Evolutionary conservation across 64 coral and sea anemone genomes (phyloP).

Genomic region (Montipora efflorescens): DNA sequence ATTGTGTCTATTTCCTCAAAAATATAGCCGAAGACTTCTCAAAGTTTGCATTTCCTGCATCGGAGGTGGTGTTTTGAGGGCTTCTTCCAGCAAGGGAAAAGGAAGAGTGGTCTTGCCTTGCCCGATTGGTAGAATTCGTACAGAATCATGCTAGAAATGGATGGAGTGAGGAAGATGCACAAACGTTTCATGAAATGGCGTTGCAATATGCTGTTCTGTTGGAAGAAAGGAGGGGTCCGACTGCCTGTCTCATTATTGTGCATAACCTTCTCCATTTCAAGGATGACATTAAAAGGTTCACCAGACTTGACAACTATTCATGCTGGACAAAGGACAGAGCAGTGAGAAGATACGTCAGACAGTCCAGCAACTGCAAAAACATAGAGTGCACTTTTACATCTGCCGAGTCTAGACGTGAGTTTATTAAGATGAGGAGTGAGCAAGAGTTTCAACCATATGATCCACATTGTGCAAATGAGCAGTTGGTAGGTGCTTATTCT

Average conservation of each 20-base stretch:
- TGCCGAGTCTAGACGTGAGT: slow-evolving; percentile 31
- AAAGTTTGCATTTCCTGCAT: slow-evolving; percentile 61
- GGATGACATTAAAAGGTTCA: slow-evolving; percentile 41
- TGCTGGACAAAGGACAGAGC: slow-evolving; percentile 52
- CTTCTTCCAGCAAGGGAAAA: slow-evolving; percentile 25
- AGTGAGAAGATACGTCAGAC: slow-evolving; percentile 34
- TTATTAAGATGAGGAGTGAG: slow-evolving; percentile 23
- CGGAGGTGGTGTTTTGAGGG: slow-evolving; percentile 52
- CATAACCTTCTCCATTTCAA: slow-evolving; percentile 59
- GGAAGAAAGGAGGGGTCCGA: slow-evolving; percentile 63
- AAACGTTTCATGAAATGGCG: slow-evolving; percentile 74
- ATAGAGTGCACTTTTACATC: slow-evolving; percentile 52
- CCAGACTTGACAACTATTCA: slow-evolving; percentile 61
- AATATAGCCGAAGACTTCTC: slow-evolving; percentile 56
- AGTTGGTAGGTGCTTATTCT: slow-evolving; percentile 19
- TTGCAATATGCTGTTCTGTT: slow-evolving; percentile 67
- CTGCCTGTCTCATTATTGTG: slow-evolving; percentile 41
- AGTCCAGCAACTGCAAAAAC: slow-evolving; percentile 53
- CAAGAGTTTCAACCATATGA: slow-evolving; percentile 11
- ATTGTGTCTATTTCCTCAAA: neutral
- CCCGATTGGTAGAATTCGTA: slow-evolving; percentile 45
- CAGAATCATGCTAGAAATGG: slow-evolving; percentile 80
- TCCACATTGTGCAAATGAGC: slow-evolving; percentile 30
- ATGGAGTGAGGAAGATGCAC: slow-evolving; percentile 62
- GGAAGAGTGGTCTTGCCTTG: slow-evolving; percentile 40